phyloP scores from a whole-genome alignment of 2,113 vertebrate species.

The Anthoscopus minutus region DNA sequence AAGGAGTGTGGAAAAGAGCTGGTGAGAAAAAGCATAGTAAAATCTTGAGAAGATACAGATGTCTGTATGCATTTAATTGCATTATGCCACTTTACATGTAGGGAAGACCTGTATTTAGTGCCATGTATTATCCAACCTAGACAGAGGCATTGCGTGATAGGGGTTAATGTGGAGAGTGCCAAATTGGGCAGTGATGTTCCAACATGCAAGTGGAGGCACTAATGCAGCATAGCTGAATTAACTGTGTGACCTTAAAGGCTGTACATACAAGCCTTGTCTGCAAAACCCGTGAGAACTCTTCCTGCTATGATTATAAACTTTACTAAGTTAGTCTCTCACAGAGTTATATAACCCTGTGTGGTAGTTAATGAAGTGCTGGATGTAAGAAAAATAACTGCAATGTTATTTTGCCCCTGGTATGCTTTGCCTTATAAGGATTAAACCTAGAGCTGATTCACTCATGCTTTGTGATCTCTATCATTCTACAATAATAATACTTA shows the following conservation, averaged over 20 bases:
- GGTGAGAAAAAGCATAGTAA: neutral
- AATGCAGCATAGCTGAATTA: constrained; percentile 29
- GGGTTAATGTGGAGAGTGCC: neutral
- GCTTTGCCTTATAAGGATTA: constrained; percentile 64
- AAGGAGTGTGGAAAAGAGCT: neutral
- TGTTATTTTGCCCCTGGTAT: constrained; percentile 62
- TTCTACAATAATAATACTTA: constrained; percentile 52
- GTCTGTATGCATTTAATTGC: neutral
- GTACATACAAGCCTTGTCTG: constrained; percentile 14
- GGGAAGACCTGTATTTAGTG: neutral
- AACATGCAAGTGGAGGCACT: neutral
- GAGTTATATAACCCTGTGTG: constrained; percentile 66
- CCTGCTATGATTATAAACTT: constrained; percentile 71
- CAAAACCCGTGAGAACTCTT: constrained; percentile 69
- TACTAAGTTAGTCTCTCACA: constrained; percentile 61
- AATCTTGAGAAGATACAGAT: neutral
- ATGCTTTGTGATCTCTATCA: constrained; percentile 59
- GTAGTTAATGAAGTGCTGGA: constrained; percentile 73
- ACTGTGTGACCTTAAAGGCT: constrained; percentile 65
- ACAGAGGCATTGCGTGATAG: neutral
- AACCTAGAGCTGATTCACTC: constrained; percentile 64
- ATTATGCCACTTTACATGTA: neutral
- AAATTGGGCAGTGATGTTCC: neutral
- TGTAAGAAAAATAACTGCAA: constrained; percentile 66
- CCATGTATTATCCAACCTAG: neutral